Base-by-base conservation (phyloP, 2,113 vertebrate species). In the Cepphus grylle region DNA sequence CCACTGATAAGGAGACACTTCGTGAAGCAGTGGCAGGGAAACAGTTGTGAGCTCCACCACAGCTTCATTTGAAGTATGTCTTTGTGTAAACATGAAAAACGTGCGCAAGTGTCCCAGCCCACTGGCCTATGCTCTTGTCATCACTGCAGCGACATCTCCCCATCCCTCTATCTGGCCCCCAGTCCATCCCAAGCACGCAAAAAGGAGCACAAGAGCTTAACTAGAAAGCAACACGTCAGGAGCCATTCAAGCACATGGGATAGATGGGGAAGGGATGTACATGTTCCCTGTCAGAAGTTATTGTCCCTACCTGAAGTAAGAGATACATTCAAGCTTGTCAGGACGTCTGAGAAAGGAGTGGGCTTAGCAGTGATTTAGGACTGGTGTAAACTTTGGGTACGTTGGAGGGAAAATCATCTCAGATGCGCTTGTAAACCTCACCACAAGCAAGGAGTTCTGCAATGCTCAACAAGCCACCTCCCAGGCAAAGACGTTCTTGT, bases 51-150 rank as follows among this genome's bases (percentile, higher is more conserved):
- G 20, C 26, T 58, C 45, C 63, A 11, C 16, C 42, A n/a, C 52
- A 42, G 27, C 38, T 59, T 52, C 36, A 25, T 25, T 18, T 81
- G 47, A 66, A 74, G 55, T 2, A 3, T 19, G 26, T 67, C n/a
- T 53, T 52, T 32, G 9, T 18, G 34, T 45, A 40, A 12, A 23
- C 0, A 0, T 6, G 29, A 73, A 70, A 42, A 42, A 62, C 0
- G 0, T 7, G 19, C 32, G 18, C 2, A 26, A 34, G 6, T 38
- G 34, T 13, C 25, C 27, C 18, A 74, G 13, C 19, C 12, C 17
- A 21, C 4, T 2, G 42, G 13, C 15, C 15, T 52, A 11, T 15
- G 13, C 8, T 66, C 8, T 81, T 88, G 8, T 26, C 11, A 36
- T 13, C 15, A 6, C 9, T 45, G 42, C 49, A 59, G 18, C 8